These are phyloP conservation scores for Aplysina aerophoba DNA, from an alignment of 37 sponge, comb jelly and placozoan species.

Conservation along the genomic window DNA sequence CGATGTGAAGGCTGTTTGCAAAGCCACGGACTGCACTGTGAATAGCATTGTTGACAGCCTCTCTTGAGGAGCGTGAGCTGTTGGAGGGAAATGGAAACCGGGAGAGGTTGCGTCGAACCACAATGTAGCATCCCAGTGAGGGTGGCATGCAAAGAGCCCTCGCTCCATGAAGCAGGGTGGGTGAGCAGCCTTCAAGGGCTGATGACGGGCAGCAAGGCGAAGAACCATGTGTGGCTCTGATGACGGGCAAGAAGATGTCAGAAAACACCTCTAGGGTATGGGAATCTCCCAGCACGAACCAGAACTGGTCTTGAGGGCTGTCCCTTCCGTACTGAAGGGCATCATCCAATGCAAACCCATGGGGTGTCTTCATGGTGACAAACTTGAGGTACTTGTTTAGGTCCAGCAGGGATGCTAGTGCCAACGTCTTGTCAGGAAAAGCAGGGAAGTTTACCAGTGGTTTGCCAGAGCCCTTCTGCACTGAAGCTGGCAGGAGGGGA, in stretches of 20 bases:
- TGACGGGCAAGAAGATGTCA: background rate
- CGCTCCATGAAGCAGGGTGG: background rate
- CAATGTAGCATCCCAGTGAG: background rate
- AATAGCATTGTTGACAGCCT: background rate
- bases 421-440: background rate
- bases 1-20: background rate
- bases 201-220: background rate
- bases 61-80: background rate
- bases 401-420: background rate
- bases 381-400: background rate
- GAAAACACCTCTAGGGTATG: background rate
- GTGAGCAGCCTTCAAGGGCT: background rate
- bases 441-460: constrained; percentile 1
- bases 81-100: background rate
- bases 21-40: background rate
- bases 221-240: background rate
- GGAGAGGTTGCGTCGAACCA: background rate
- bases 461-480: constrained; percentile 1
- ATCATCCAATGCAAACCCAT: constrained; percentile 2
- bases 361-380: background rate
- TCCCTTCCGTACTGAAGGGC: constrained; percentile 18
- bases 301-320: background rate
- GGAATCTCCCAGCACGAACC: background rate
- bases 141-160: background rate
- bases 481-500: background rate